Evolutionary conservation across 2,888 invertebrate genomes (phyloP).

Genomic region (Oscheius sp.): DNA sequence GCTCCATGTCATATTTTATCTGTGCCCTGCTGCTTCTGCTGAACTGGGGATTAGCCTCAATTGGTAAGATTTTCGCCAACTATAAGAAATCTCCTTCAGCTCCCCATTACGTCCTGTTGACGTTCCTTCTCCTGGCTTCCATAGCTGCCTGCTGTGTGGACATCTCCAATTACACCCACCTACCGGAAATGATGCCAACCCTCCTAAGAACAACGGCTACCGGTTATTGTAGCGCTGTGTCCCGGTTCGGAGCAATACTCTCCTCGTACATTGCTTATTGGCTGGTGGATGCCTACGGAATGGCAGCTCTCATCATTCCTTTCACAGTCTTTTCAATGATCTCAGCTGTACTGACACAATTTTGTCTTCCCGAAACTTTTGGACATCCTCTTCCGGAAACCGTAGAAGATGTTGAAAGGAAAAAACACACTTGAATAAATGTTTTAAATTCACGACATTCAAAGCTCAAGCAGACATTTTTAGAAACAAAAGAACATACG

Average conservation of each 20-base stretch:
- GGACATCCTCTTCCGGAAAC: slow-evolving; percentile 14
- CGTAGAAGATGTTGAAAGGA: slow-evolving; percentile 12
- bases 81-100: not conserved
- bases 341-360: slow-evolving; percentile 1
- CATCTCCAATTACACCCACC: not conserved
- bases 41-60: not conserved
- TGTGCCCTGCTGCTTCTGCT: not conserved
- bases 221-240: slow-evolving; percentile 2
- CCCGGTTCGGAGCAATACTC: not conserved
- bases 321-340: slow-evolving; percentile 2
- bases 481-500: too few species aligned
- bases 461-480: too few species aligned
- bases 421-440: too few species aligned
- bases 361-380: slow-evolving; percentile 8
- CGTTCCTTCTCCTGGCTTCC: not conserved
- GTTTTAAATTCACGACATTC: too few species aligned
- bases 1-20: not conserved
- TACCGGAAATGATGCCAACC: slow-evolving; percentile 26
- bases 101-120: slow-evolving; percentile 3
- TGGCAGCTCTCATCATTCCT: slow-evolving; percentile 4
- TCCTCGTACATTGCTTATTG: slow-evolving; percentile 13
- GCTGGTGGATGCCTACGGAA: slow-evolving; percentile 25
- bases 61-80: not conserved
- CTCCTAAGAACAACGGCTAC: slow-evolving; percentile 8
- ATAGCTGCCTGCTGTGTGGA: not conserved